Evolutionary conservation across 2,113 vertebrate species (phyloP).

Genomic region (Indicator maculatus): DNA sequence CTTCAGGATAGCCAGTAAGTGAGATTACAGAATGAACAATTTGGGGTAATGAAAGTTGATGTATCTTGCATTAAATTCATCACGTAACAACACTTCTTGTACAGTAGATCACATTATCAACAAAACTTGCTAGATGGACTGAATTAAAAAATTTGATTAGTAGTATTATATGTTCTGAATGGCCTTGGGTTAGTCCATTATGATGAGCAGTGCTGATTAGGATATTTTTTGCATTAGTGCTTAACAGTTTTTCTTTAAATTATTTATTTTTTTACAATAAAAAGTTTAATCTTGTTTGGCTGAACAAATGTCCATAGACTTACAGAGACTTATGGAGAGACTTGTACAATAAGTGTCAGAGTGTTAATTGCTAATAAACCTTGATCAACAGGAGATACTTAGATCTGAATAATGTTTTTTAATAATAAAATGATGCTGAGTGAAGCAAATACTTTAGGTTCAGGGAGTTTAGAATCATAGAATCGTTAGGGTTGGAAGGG

Average conservation of each 20-base stretch:
- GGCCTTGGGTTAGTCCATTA: neutral
- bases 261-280: neutral
- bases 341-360: neutral
- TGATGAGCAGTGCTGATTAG: neutral
- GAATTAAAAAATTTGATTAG: neutral
- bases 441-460: neutral
- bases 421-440: neutral
- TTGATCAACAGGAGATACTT: neutral
- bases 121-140: neutral
- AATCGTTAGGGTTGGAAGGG: too few species aligned
- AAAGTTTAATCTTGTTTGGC: neutral
- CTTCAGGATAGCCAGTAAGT: neutral
- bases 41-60: neutral
- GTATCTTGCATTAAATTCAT: neutral
- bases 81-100: neutral
- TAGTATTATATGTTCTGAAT: neutral
- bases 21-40: neutral
- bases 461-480: neutral
- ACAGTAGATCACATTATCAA: neutral
- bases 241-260: neutral
- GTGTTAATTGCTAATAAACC: neutral
- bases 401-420: neutral
- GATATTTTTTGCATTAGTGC: neutral
- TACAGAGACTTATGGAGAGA: neutral
- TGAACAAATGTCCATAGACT: neutral